Base-by-base conservation (phyloP, 2,113 vertebrate genomes). In the Emydocephalus ijimae region DNA sequence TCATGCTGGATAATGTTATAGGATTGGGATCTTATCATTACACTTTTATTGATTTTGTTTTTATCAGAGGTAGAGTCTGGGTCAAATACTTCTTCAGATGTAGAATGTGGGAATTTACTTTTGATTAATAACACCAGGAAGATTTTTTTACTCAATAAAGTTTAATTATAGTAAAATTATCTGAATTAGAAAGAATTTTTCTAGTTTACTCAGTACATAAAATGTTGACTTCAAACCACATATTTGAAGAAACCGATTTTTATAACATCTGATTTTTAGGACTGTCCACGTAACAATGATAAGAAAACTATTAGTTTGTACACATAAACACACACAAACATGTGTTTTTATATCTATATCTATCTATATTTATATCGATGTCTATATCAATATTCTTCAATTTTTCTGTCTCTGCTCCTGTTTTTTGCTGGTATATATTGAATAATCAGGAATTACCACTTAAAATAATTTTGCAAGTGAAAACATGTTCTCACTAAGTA, bases 391-490 rank as follows among this genome's bases (percentile, higher is more conserved):
- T 95, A 39, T 91, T 89, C 20, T 93, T 55, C 92, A 94, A 93
- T 89, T 93, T 45, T 81, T 86, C 50, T 81, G 3, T 81, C 18
- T 39, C 74, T 3, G 34, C 18, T 81, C 34, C 34, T 1, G 0
- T 81, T 43, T 90, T 95, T 95, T 95, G 92, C 52, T 92, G 87
- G 57, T 89, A 89, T 94, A 95, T 95, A 88, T 93, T 89, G 26
- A 94, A 91, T 93, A 94, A 96, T 96, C 90, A 95, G 20, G 61
- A 94, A 95, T 92, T 92, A 89, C 87, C 50, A 3, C 9, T 94
- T 89, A 90, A 91, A 96, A 93, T 96, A 90, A 89, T 97, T 57
- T 91, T 93, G 94, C 93, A 95, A 94, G 93, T 95, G 94, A 96
- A 96, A 94, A 94, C 93, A 95, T 95, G 95, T 94, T 95, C 74